These are phyloP conservation scores for Sturnira hondurensis DNA, from an alignment of 2,113 vertebrate genomes.

Conservation along the genomic window DNA sequence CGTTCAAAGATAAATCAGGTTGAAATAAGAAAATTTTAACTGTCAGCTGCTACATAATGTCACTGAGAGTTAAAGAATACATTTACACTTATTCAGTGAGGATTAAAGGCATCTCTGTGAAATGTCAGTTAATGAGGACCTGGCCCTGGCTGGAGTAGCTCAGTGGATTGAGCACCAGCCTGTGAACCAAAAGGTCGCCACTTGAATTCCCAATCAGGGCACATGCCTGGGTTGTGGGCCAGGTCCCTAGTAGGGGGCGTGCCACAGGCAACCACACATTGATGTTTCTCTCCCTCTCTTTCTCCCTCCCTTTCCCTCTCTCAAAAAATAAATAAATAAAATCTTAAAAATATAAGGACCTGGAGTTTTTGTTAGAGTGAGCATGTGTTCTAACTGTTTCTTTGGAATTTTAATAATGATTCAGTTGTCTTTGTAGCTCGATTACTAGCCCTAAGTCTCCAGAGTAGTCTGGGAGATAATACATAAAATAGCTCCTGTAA, in stretches of 20 bases:
- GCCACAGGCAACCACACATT: too few relatives aligned
- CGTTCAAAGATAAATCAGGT: slow-evolving; percentile 47
- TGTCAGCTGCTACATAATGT: slow-evolving; percentile 43
- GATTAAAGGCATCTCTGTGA: slow-evolving; percentile 58
- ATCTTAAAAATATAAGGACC: not conserved
- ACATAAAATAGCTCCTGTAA: not conserved
- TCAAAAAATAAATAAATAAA: too few relatives aligned
- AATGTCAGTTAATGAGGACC: slow-evolving; percentile 53
- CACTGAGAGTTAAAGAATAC: slow-evolving; percentile 55
- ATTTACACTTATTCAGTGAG: slow-evolving; percentile 67
- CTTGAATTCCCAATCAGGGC: too few relatives aligned
- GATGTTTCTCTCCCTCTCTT: too few relatives aligned
- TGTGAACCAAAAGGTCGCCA: too few relatives aligned
- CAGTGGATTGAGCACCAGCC: too few relatives aligned
- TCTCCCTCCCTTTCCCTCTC: too few relatives aligned
- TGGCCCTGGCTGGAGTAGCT: not conserved
- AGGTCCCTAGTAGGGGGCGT: too few relatives aligned
- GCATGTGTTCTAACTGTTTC: slow-evolving; percentile 54
- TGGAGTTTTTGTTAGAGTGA: slow-evolving; percentile 32
- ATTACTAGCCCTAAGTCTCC: not conserved
- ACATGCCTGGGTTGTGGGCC: too few relatives aligned
- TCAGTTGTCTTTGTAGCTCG: slow-evolving; percentile 39
- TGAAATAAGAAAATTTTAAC: slow-evolving; percentile 53
- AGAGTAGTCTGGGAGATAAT: not conserved
- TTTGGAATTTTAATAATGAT: slow-evolving; percentile 59